phyloP scores from a whole-genome alignment of 2,797 vertebrate species.

The Neomorphus geoffroyi region DNA sequence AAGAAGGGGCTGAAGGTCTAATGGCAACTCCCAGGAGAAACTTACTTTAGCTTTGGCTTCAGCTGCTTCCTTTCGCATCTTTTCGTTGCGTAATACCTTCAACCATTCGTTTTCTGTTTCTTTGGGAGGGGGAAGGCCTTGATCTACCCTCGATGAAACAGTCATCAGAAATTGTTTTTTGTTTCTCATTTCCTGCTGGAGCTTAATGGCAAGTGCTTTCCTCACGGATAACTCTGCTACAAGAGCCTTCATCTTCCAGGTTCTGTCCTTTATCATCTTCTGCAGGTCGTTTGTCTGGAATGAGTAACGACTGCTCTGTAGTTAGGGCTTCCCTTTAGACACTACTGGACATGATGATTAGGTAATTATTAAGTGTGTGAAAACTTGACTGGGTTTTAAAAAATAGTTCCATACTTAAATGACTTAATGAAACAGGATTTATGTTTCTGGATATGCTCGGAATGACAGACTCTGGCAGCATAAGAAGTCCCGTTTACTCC shows the following conservation, averaged over 20 bases:
- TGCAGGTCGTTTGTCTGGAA: conserved; percentile 83
- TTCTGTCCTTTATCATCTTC: conserved; percentile 77
- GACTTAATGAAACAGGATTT: neutral
- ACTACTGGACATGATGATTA: neutral
- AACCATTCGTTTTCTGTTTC: conserved; percentile 84
- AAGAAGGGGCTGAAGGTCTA: neutral
- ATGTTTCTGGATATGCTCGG: neutral
- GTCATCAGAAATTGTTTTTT: conserved; percentile 82
- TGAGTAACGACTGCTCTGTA: neutral
- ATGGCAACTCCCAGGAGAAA: neutral
- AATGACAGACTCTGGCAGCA: neutral
- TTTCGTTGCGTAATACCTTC: conserved; percentile 77
- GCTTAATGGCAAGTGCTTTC: conserved; percentile 80
- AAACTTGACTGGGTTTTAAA: neutral
- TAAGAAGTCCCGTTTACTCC: neutral
- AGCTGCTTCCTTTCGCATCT: conserved; percentile 72
- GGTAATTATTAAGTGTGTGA: neutral
- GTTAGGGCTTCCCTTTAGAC: neutral
- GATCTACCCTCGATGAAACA: conserved; percentile 80
- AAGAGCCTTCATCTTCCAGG: conserved; percentile 83
- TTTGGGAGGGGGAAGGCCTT: conserved; percentile 82
- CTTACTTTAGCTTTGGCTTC: conserved; percentile 82
- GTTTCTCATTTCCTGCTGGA: conserved; percentile 86
- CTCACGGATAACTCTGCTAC: conserved; percentile 89
- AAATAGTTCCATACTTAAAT: neutral